Evolutionary conservation across 2,888 invertebrate species (phyloP).

Genomic region (Phrixothrix hirtus): DNA sequence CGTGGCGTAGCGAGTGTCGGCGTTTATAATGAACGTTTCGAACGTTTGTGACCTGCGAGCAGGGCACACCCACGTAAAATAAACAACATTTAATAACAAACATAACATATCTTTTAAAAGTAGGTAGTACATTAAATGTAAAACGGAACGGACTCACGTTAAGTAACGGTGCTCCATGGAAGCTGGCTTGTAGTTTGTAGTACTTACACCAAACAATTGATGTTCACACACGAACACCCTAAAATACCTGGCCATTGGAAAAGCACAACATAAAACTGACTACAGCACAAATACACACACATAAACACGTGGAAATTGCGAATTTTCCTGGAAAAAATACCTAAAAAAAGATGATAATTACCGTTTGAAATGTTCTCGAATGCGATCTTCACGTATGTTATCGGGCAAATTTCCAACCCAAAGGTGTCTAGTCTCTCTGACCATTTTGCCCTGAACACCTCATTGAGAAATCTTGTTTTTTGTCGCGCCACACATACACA

Average conservation of each 20-base stretch:
- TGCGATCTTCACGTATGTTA: slow-evolving; percentile 96
- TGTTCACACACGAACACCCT: neutral
- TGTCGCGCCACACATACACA: slow-evolving; percentile 51
- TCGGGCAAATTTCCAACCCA: slow-evolving; percentile 99
- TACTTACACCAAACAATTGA: too few relatives aligned
- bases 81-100: slow-evolving; percentile 25
- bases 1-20: slow-evolving; percentile 27
- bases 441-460: slow-evolving; percentile 97
- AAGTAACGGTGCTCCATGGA: slow-evolving; percentile 8
- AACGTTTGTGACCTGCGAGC: slow-evolving; percentile 13
- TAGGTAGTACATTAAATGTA: neutral
- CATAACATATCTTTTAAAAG: neutral
- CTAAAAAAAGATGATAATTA: slow-evolving; percentile 57
- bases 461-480: slow-evolving; percentile 78
- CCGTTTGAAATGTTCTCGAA: slow-evolving; percentile 98
- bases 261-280: slow-evolving; percentile 15
- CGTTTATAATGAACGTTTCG: slow-evolving; percentile 6
- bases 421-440: slow-evolving; percentile 99
- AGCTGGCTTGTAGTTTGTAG: slow-evolving; percentile 3
- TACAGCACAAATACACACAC: slow-evolving; percentile 13
- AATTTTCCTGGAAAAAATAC: slow-evolving; percentile 8
- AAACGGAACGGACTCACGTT: slow-evolving; percentile 34
- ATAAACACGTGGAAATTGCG: slow-evolving; percentile 24
- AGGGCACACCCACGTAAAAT: slow-evolving; percentile 31
- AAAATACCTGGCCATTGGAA: slow-evolving; percentile 3